Conservation (phyloP, 2,113 vertebrate species). For the Sclerurus mexicanus region DNA sequence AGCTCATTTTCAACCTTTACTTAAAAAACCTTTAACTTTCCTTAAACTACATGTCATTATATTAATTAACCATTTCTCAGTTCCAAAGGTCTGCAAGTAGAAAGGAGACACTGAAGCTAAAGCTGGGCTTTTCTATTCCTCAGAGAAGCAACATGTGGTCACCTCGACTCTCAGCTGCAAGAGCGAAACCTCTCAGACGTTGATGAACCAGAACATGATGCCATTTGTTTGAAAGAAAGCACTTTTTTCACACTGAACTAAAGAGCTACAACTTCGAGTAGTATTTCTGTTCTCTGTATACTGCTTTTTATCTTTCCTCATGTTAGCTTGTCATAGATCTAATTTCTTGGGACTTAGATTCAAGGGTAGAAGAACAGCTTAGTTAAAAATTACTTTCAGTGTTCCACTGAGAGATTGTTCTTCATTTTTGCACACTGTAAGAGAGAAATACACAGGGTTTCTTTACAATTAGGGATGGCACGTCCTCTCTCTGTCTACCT, state of each 20-base stretch:
- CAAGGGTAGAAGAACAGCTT: background rate
- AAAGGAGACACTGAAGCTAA: background rate
- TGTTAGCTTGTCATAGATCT: background rate
- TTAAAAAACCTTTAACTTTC: background rate
- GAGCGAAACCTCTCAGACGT: background rate
- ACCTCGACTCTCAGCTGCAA: background rate
- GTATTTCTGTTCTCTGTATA: background rate
- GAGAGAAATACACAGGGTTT: background rate
- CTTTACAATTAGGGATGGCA: background rate
- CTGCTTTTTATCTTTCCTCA: background rate
- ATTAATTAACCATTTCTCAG: background rate
- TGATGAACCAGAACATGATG: background rate
- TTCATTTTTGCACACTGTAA: background rate
- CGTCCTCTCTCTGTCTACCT: background rate
- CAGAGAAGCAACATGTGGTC: background rate
- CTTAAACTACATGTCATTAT: background rate
- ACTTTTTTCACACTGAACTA: background rate
- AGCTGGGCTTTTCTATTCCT: background rate
- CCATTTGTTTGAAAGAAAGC: background rate
- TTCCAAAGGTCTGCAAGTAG: background rate
- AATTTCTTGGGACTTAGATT: background rate
- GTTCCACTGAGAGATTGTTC: background rate
- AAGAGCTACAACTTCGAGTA: background rate
- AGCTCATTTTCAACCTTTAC: background rate
- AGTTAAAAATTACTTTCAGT: background rate